phyloP scores from a whole-genome alignment of 2,113 vertebrate species.

The Dipodomys merriami region DNA sequence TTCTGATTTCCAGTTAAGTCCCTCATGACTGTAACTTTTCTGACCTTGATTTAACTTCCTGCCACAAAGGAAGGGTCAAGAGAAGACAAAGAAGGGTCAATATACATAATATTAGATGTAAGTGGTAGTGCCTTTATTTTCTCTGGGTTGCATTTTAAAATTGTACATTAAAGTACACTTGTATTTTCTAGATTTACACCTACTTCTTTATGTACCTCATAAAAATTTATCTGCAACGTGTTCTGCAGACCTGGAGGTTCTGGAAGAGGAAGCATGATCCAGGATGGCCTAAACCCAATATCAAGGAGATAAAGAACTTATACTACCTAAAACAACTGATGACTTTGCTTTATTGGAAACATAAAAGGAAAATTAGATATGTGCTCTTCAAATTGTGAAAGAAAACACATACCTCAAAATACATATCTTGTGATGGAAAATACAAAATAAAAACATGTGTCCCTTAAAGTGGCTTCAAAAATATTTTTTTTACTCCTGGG shows the following conservation, averaged over 20 bases:
- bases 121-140: not conserved
- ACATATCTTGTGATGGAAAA: not conserved
- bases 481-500: not conserved
- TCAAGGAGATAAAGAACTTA: not conserved
- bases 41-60: not conserved
- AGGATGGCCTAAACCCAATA: conserved; percentile 11
- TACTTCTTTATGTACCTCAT: not conserved
- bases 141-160: not conserved
- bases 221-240: not conserved
- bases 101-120: not conserved
- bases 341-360: not conserved
- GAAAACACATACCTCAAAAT: conserved; percentile 54
- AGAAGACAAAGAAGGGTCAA: not conserved
- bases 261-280: not conserved
- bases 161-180: not conserved
- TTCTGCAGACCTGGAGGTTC: not conserved
- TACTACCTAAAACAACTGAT: conserved; percentile 1
- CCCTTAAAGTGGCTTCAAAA: not conserved
- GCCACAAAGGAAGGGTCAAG: not conserved
- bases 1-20: not conserved
- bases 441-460: conserved; percentile 4
- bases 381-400: conserved; percentile 39
- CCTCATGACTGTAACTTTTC: not conserved
- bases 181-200: too few species aligned
- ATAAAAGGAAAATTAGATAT: conserved; percentile 4